Evolutionary conservation across 2,888 invertebrate species (phyloP).

Genomic region (Auanema freiburgensis): DNA sequence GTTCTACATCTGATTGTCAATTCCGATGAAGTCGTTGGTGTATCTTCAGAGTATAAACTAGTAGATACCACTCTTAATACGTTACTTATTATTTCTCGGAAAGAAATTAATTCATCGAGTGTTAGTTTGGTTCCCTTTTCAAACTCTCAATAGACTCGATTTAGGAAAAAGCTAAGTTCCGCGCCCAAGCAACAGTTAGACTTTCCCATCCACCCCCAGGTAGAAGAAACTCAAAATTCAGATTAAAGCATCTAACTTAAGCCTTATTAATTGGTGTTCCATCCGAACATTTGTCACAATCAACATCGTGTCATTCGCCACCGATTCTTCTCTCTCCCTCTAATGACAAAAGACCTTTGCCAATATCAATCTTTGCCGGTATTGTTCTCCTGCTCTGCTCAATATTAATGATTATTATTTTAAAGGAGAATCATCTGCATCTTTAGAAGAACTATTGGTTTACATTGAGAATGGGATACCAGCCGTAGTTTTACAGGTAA

Average conservation of each 20-base stretch:
- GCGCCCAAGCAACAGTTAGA: constrained; percentile 47
- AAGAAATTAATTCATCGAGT: constrained; percentile 17
- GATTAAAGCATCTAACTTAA: constrained; percentile 17
- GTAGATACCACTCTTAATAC: constrained; percentile 48
- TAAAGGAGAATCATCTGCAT: constrained; percentile 43
- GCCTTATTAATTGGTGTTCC: constrained; percentile 59
- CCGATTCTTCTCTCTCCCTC: constrained; percentile 43
- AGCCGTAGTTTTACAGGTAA: constrained; percentile 50
- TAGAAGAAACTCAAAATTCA: constrained; percentile 5
- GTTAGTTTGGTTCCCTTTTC: neutral
- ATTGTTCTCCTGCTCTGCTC: neutral
- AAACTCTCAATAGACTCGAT: neutral
- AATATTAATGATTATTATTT: constrained; percentile 24
- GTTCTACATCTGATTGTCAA: constrained; percentile 51
- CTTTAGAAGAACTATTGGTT: constrained; percentile 49
- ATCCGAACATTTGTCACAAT: constrained; percentile 43
- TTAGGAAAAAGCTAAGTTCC: constrained; percentile 23
- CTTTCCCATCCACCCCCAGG: constrained; percentile 58
- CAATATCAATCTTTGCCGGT: constrained; percentile 55
- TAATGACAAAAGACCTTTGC: constrained; percentile 52
- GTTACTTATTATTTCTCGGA: constrained; percentile 38
- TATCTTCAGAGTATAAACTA: constrained; percentile 20
- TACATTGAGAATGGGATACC: constrained; percentile 59
- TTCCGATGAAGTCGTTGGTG: constrained; percentile 34
- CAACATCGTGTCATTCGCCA: constrained; percentile 31